Base-by-base conservation (phyloP, 2,888 invertebrate genomes). In the Apamea crenata region DNA sequence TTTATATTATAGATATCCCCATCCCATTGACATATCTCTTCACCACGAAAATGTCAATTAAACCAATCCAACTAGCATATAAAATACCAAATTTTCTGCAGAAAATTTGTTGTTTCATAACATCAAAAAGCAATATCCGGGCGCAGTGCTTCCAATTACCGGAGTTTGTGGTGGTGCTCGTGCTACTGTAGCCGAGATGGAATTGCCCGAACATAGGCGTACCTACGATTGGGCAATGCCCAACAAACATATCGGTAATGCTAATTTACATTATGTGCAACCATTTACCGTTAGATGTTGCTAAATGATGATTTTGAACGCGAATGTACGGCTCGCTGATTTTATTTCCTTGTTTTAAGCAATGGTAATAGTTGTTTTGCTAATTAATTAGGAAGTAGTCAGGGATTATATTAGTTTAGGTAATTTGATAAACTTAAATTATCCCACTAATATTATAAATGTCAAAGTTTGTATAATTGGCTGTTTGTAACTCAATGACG, bases 91-190 rank as follows among this genome's bases (percentile, higher is more conserved):
- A 68, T 77, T 74, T 73, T 67, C 84, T 82, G 76, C 74, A 79
- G 67, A 63, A 80, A 88, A 87, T 86, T 89, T 89, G 88, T 83
- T 88, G 82, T 91, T 91, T 91, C 91, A 91, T 91, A 91, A 88
- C 92, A 92, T 91, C 89, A 91, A 91, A 92, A 91, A 92, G 92
- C 93, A 92, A 93, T 93, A 93, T 92, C 92, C 92, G 91, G 86
- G 88, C 90, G 91, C 90, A 90, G 89, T 89, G 89, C 89, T 90
- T 91, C 93, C 92, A 93, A 94, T 94, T 94, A 93, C 92, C 91
- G 91, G 91, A 89, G 92, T 90, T 91, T 94, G 94, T 90, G 94
- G 94, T 93, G 84, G 88, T 87, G 92, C 89, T 91, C 91, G 89
- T 74, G 85, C 89, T 89, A 88, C 87, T 87, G 89, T 81, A 86